Evolutionary conservation across 64 coral and sea anemone species (phyloP), one percentile per base, ranked within the genome.

Genomic region (Montipora efflorescens): DNA sequence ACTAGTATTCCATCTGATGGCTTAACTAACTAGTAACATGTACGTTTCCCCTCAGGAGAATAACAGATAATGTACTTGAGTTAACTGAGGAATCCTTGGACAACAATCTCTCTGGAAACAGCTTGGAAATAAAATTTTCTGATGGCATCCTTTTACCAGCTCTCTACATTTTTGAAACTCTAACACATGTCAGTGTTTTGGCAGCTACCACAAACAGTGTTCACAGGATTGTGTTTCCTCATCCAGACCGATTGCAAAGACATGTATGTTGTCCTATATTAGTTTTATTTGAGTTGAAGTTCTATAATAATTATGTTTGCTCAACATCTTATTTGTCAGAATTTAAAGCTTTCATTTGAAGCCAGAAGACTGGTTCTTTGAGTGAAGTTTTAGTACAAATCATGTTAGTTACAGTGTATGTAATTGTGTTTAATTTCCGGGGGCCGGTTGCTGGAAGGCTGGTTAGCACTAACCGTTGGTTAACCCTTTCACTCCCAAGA

Each of bases 121-220:
- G 43, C 59, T 62, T 99, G 14, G 89, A 92, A 84, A 47, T 99
- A 57, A 72, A 67, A 49, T 96, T 99, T 66, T 75, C 85, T 68
- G 92, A 92, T 71, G 90, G 94, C 0, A 45, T 91, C 10, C 90
- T 99, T 75, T 74, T 99, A 25, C 98, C 98, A 43, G 80, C 80
- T 68, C 79, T 96, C 25, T 94, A 90, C 11, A 87, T 99, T 16
- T 99, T 94, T 90, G 98, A 99, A 76, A 96, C 92, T n/a, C 79
- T 81, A 12, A 85, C 92, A 14, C 91, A 81, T 72, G 82, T 99
- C 3, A 88, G 85, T 80, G 53, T 99, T 4, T 87, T 99, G n/a
- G 87, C 88, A 49, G 98, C 98, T 13, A 96, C 98, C 66, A 92
- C 95, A 48, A 99, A 92, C 36, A 96, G 95, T 52, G 95, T 99